These are phyloP conservation scores for Acomys russatus DNA, from an alignment of 2,797 vertebrate species.

Conservation along the genomic window DNA sequence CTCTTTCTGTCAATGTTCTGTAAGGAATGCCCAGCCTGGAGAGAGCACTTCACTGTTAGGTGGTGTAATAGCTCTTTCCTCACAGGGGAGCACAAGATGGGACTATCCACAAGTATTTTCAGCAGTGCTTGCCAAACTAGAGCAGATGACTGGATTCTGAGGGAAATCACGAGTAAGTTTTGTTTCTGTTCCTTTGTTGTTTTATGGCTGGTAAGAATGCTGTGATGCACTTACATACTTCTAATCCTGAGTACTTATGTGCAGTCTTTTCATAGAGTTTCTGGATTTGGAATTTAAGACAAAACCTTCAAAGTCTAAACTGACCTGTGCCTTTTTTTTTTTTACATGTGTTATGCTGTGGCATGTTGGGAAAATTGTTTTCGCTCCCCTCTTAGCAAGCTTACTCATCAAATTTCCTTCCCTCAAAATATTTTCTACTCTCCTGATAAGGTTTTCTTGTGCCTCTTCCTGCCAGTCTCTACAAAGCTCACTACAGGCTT, in stretches of 20 bases:
- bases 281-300: conserved; percentile 64
- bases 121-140: neutral
- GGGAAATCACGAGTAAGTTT: neutral
- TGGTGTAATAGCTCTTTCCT: neutral
- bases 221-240: conserved; percentile 45
- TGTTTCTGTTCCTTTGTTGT: neutral
- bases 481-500: neutral
- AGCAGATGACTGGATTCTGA: neutral
- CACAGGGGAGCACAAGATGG: neutral
- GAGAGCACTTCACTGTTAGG: neutral
- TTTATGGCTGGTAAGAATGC: neutral
- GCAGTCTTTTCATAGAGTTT: neutral
- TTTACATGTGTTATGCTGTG: neutral
- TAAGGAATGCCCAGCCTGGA: neutral
- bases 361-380: neutral
- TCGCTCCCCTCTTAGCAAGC: neutral
- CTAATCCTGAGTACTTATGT: conserved; percentile 13
- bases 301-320: conserved; percentile 4
- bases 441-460: neutral
- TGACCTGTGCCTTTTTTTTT: neutral
- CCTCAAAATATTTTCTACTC: neutral
- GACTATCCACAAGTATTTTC: neutral
- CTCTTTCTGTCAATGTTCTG: neutral
- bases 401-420: neutral
- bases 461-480: neutral